Conservation (phyloP, 2,888 invertebrate genomes). For the Volucella inflata region DNA sequence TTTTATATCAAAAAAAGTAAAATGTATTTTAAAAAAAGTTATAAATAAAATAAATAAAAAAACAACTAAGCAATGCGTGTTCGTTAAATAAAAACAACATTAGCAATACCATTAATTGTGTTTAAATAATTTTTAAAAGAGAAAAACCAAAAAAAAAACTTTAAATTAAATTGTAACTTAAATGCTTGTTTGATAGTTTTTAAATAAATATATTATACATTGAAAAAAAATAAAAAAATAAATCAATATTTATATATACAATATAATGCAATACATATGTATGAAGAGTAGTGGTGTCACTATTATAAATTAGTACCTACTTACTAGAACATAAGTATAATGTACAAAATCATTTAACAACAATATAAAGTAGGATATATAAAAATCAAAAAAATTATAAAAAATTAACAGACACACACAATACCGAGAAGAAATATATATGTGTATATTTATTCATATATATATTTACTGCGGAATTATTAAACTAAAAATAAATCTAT, state of each 20-base stretch:
- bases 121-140: conserved; percentile 45
- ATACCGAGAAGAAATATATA: conserved; percentile 36
- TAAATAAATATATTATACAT: conserved; percentile 63
- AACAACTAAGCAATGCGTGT: conserved; percentile 20
- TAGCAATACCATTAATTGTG: conserved; percentile 63
- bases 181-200: conserved; percentile 75
- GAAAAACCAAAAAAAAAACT: conserved; percentile 23
- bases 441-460: conserved; percentile 58
- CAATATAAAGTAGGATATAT: neutral
- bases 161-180: conserved; percentile 33
- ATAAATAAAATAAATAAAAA: conserved; percentile 4
- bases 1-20: conserved; percentile 22
- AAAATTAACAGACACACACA: conserved; percentile 59
- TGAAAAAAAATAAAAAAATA: conserved; percentile 37
- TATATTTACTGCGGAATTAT: conserved; percentile 73
- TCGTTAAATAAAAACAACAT: conserved; percentile 49
- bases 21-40: neutral
- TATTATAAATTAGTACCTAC: conserved; percentile 68
- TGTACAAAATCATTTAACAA: conserved; percentile 68
- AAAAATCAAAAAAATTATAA: conserved; percentile 38
- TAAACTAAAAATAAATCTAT: conserved; percentile 49
- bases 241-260: conserved; percentile 36
- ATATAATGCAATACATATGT: conserved; percentile 5
- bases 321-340: conserved; percentile 69
- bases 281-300: conserved; percentile 59